phyloP scores from a whole-genome alignment of 2,888 invertebrate species.

The Amitus sp. region DNA sequence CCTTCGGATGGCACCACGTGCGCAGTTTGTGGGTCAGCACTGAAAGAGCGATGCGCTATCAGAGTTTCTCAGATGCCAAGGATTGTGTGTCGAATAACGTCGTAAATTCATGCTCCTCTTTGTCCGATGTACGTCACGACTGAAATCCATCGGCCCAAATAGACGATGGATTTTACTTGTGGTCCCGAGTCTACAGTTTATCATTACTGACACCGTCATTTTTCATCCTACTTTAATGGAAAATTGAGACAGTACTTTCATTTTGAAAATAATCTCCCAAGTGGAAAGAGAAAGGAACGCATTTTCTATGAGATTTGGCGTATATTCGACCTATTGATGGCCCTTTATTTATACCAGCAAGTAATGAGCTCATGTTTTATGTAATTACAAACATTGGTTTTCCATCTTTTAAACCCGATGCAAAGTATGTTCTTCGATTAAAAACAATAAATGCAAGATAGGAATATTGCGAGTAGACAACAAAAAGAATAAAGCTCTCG shows the following conservation, averaged over 20 bases:
- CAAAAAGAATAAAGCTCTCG: slow-evolving; percentile 11
- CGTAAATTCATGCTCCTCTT: slow-evolving; percentile 36
- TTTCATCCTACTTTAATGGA: slow-evolving; percentile 2
- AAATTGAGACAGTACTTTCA: not conserved
- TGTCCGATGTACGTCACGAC: slow-evolving; percentile 21
- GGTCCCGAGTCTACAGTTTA: slow-evolving; percentile 12
- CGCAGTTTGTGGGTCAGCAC: slow-evolving; percentile 29
- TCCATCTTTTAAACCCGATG: not conserved
- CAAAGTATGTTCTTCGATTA: not conserved
- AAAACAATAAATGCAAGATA: slow-evolving; percentile 16
- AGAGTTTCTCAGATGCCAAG: slow-evolving; percentile 31
- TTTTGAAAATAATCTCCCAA: not conserved
- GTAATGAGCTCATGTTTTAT: not conserved
- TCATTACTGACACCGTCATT: slow-evolving; percentile 5
- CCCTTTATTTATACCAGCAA: not conserved
- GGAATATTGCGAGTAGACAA: no score
- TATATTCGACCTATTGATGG: no score
- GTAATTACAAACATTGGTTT: not conserved
- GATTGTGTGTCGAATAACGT: slow-evolving; percentile 38
- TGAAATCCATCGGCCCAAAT: slow-evolving; percentile 26
- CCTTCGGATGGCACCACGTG: slow-evolving; percentile 12
- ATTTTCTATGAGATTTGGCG: slow-evolving; percentile 1
- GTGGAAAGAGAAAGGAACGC: not conserved
- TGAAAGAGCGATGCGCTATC: slow-evolving; percentile 25
- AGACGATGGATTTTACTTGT: slow-evolving; percentile 17